These are phyloP conservation scores for Dioctria linearis DNA, from an alignment of 2,888 invertebrate genomes.

Conservation along the genomic window DNA sequence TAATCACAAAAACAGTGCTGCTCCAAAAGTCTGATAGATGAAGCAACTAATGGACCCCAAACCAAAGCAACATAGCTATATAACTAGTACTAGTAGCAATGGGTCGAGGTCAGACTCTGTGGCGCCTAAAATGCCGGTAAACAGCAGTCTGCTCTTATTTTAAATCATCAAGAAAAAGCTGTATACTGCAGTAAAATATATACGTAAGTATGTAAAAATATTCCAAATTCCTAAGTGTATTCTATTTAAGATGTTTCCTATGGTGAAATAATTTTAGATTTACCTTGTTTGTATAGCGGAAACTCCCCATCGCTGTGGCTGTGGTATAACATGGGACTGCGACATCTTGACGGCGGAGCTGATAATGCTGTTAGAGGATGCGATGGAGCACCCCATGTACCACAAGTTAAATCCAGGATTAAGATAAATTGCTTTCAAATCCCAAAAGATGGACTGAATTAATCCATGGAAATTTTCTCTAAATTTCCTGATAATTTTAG, in stretches of 20 bases:
- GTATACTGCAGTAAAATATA: background rate
- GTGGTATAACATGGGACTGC: slow-evolving; percentile 85
- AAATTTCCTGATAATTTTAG: background rate
- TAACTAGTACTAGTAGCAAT: background rate
- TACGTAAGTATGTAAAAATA: slow-evolving; percentile 21
- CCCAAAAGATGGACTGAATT: background rate
- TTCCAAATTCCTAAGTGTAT: background rate
- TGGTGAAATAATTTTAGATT: slow-evolving; percentile 55
- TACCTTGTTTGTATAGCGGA: slow-evolving; percentile 86
- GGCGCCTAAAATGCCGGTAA: slow-evolving; percentile 29
- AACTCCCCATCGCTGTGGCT: slow-evolving; percentile 90
- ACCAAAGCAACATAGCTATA: slow-evolving; percentile 24
- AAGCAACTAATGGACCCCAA: background rate
- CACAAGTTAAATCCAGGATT: slow-evolving; percentile 60
- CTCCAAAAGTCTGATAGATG: slow-evolving; percentile 34
- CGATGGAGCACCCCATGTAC: slow-evolving; percentile 65
- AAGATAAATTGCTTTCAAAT: slow-evolving; percentile 4
- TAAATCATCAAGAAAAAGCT: too few species aligned
- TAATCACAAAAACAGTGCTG: slow-evolving; percentile 17
- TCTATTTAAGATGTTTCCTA: slow-evolving; percentile 9
- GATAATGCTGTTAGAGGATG: slow-evolving; percentile 48
- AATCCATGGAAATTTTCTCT: slow-evolving; percentile 1
- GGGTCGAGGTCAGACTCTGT: slow-evolving; percentile 32
- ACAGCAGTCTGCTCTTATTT: background rate
- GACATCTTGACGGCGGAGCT: slow-evolving; percentile 74